Evolutionary conservation across 2,888 invertebrate genomes (phyloP).

Genomic region (Amiota mariae): DNA sequence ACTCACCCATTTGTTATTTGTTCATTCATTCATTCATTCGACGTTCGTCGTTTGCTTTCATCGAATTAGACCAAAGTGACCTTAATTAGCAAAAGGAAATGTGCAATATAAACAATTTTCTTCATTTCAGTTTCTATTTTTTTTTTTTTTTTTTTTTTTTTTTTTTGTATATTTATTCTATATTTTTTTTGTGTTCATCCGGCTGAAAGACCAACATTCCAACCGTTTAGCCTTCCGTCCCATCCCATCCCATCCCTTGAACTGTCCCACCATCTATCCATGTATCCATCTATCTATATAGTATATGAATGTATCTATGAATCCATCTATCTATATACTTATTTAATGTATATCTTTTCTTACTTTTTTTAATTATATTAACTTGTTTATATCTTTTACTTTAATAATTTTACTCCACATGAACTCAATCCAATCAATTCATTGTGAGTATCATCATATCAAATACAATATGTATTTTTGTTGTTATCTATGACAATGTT

Average conservation of each 20-base stretch:
- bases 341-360: not conserved
- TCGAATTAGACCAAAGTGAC: constrained; percentile 19
- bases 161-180: not conserved
- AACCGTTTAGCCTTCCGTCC: no score
- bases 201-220: not conserved
- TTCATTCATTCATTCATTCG: no score
- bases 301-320: no score
- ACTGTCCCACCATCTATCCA: not conserved
- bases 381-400: no score
- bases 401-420: no score
- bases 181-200: not conserved
- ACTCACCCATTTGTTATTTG: no score
- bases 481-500: no score
- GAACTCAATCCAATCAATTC: no score
- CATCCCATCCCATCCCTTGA: not conserved
- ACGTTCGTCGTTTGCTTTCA: constrained; percentile 5
- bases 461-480: no score
- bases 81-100: constrained; percentile 29
- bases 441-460: no score
- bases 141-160: not conserved
- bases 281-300: not conserved
- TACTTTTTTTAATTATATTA: no score
- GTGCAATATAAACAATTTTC: constrained; percentile 22
- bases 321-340: not conserved
- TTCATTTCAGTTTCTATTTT: not conserved